Conservation (phyloP, 1,140 invertebrate species). For the Pseudachorutes palmiensis region DNA sequence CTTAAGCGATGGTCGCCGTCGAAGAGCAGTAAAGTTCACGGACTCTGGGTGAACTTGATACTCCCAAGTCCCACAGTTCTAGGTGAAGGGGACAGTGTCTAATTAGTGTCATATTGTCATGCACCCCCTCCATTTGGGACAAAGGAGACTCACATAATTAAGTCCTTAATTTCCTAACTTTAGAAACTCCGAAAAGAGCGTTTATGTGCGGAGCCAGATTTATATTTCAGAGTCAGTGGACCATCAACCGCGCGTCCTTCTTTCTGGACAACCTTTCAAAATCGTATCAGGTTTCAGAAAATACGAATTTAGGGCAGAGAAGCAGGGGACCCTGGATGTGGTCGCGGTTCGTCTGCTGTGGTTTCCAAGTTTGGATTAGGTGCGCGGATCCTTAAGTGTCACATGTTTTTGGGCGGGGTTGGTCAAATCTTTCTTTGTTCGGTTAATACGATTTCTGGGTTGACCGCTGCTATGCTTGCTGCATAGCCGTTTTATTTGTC, state of each 20-base stretch:
- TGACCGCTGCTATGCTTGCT: too few species aligned
- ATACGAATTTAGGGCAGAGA: not conserved
- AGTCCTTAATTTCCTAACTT: slow-evolving; percentile 3
- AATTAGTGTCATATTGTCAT: slow-evolving; percentile 11
- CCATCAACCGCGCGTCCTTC: not conserved
- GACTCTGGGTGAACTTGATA: slow-evolving; percentile 1
- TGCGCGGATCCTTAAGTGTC: too few species aligned
- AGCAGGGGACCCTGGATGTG: not conserved
- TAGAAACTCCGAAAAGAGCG: not conserved
- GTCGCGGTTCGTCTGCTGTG: not conserved
- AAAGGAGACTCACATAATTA: slow-evolving; percentile 3
- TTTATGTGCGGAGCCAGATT: not conserved
- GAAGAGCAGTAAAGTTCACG: too few species aligned
- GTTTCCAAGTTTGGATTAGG: too few species aligned
- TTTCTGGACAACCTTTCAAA: slow-evolving; percentile 2
- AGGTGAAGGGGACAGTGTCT: not conserved
- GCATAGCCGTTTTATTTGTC: too few species aligned
- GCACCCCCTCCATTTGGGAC: not conserved
- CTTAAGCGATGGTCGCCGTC: too few species aligned
- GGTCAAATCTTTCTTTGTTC: too few species aligned
- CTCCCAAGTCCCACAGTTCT: too few species aligned
- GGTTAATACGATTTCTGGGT: too few species aligned
- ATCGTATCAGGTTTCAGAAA: not conserved
- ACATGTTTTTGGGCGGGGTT: too few species aligned
- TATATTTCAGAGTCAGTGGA: not conserved